Evolutionary conservation across 2,113 vertebrate species (phyloP), one percentile per base, ranked within the genome.

Genomic region (Grus americana): DNA sequence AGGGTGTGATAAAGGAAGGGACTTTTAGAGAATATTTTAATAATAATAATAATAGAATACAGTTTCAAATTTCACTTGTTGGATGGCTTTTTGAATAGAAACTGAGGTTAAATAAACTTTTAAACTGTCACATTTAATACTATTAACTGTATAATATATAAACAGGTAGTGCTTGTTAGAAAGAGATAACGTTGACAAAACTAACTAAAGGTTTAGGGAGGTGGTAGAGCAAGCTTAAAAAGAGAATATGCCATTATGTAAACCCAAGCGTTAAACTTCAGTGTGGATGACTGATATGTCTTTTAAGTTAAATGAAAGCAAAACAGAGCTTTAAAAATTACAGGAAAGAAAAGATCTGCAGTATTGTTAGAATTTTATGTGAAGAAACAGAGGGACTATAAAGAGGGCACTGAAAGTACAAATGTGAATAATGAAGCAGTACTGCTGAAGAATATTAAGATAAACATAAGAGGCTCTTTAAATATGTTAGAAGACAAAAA

Each of bases 291-390:
- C 49, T 85, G 79, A 67, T 95, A 40, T 2, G 9, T 38, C 40
- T 92, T 96, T 92, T 83, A 90, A 93, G 67, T 76, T 90, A 94
- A 97, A 93, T 79, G 81, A 81, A 95, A 86, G 38, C 55, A 95
- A 95, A 92, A 47, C 66, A 96, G 61, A 87, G 59, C 32, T 79
- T 88, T 75, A 83, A 86, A 96, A 94, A 89, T 49, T 42, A 83
- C 36, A 91, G 74, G 58, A 80, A 93, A 72, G 24, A 71, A 91
- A 76, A 94, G 59, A 79, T 79, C 81, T 84, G 46, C 47, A 63
- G 36, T 61, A 49, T 78, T 81, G 73, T 72, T 83, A 55, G 61
- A 95, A 58, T 88, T 93, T 96, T 93, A 93, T 88, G 46, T 49
- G 65, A 90, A 66, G 87, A 95, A 95, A 81, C 85, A 93, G 75